Percentiles rank a stretch among this genome's conserved stretches.
phyloP scores from a whole-genome alignment of 2,888 invertebrate species.

The Phrixothrix hirtus region DNA sequence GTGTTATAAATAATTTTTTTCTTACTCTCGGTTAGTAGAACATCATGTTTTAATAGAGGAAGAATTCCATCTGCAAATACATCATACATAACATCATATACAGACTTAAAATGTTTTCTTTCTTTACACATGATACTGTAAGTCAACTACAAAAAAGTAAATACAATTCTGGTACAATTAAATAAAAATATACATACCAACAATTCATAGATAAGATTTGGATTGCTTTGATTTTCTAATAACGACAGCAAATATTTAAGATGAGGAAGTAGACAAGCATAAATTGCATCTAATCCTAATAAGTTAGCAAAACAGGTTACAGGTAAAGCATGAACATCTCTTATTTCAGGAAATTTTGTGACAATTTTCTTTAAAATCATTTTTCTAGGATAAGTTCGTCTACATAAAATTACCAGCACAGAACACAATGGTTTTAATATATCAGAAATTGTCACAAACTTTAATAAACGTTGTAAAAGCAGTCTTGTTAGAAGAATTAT shows the following conservation, averaged over 20 bases:
- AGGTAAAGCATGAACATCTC: constrained; percentile 40
- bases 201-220: constrained; percentile 39
- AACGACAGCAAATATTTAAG: constrained; percentile 41
- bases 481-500: constrained; percentile 48
- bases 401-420: constrained; percentile 46
- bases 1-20: no score
- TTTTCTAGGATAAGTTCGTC: constrained; percentile 43
- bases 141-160: constrained; percentile 40
- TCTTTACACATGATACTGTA: constrained; percentile 43
- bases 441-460: constrained; percentile 40
- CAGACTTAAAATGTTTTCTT: constrained; percentile 27
- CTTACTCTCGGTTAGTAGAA: no score
- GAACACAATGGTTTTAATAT: constrained; percentile 49
- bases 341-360: constrained; percentile 39
- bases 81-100: constrained; percentile 40
- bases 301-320: constrained; percentile 45
- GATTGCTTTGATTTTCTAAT: constrained; percentile 27
- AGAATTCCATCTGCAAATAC: constrained; percentile 40
- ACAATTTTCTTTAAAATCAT: constrained; percentile 47
- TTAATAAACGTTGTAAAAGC: constrained; percentile 48
- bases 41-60: constrained; percentile 36
- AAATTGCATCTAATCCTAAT: constrained; percentile 47
- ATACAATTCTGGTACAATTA: background rate
- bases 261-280: constrained; percentile 44
- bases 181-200: constrained; percentile 39